Conservation (phyloP, 1,140 invertebrate species). For the Drosophila orena region DNA sequence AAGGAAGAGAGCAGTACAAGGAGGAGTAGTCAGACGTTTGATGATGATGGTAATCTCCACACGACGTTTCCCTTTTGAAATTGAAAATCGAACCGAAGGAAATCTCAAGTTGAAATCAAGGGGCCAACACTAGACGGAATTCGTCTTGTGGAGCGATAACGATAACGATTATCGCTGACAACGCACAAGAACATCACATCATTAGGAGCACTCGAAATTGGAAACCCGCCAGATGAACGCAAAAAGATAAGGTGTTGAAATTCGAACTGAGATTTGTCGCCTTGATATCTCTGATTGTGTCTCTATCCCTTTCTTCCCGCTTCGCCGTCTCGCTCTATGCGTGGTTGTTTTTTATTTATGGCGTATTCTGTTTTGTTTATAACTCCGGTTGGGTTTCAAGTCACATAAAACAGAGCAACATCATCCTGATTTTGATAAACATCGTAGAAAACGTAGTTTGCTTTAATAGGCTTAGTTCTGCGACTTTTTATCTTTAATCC, state of each 20-base stretch:
- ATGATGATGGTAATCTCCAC: slow-evolving; percentile 50
- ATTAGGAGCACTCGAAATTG: slow-evolving; percentile 62
- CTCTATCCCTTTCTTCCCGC: slow-evolving; percentile 1
- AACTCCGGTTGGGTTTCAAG: not conserved
- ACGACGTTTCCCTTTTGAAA: slow-evolving; percentile 46
- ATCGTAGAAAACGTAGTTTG: not conserved
- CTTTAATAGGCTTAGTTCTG: too few relatives aligned
- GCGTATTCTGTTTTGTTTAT: slow-evolving; percentile 9
- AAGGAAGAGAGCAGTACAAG: not conserved
- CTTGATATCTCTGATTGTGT: slow-evolving; percentile 25
- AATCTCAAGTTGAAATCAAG: slow-evolving; percentile 55
- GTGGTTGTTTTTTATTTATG: not conserved
- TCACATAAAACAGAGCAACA: not conserved
- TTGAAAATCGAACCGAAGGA: slow-evolving; percentile 64
- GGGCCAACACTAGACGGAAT: slow-evolving; percentile 23
- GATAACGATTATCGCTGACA: slow-evolving; percentile 68
- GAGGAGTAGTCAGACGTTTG: slow-evolving; percentile 15
- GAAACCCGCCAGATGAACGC: slow-evolving; percentile 60
- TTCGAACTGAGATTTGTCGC: slow-evolving; percentile 64
- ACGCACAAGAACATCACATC: slow-evolving; percentile 43
- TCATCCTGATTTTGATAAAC: not conserved
- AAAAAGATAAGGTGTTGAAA: slow-evolving; percentile 62
- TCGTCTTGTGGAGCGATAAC: slow-evolving; percentile 37
- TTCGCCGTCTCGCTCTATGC: not conserved
- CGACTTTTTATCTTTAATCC: too few relatives aligned